Conservation (phyloP, 2,888 invertebrate species). For the Toxonevra muliebris region DNA sequence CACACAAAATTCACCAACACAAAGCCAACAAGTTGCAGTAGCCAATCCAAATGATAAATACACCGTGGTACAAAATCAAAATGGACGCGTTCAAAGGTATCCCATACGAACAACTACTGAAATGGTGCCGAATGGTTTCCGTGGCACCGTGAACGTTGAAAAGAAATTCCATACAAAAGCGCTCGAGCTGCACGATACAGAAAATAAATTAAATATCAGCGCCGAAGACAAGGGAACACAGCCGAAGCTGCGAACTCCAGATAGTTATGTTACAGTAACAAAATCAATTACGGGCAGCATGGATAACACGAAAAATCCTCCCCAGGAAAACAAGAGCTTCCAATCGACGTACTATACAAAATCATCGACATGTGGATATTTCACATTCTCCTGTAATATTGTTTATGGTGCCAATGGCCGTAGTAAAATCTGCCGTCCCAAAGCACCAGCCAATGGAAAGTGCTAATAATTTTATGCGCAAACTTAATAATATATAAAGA, state of each 20-base stretch:
- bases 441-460: conserved; percentile 79
- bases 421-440: conserved; percentile 84
- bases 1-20: conserved; percentile 56
- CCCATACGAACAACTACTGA: conserved; percentile 55
- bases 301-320: conserved; percentile 70
- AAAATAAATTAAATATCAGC: conserved; percentile 52
- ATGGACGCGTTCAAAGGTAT: conserved; percentile 55
- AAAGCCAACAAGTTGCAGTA: conserved; percentile 57
- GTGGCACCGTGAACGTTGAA: conserved; percentile 63
- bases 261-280: conserved; percentile 80
- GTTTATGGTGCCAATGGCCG: conserved; percentile 80
- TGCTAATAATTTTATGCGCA: conserved; percentile 49
- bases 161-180: conserved; percentile 64
- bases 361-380: conserved; percentile 87
- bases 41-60: conserved; percentile 50
- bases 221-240: conserved; percentile 48
- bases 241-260: conserved; percentile 65
- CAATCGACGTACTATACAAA: conserved; percentile 85
- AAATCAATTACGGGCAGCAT: conserved; percentile 82
- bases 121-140: conserved; percentile 62
- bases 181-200: conserved; percentile 50
- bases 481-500: not conserved
- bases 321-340: conserved; percentile 74
- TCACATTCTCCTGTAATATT: conserved; percentile 85
- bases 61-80: conserved; percentile 61